These are phyloP conservation scores for Phylloscopus trochilus DNA, from an alignment of 2,113 vertebrate genomes.

Conservation along the genomic window DNA sequence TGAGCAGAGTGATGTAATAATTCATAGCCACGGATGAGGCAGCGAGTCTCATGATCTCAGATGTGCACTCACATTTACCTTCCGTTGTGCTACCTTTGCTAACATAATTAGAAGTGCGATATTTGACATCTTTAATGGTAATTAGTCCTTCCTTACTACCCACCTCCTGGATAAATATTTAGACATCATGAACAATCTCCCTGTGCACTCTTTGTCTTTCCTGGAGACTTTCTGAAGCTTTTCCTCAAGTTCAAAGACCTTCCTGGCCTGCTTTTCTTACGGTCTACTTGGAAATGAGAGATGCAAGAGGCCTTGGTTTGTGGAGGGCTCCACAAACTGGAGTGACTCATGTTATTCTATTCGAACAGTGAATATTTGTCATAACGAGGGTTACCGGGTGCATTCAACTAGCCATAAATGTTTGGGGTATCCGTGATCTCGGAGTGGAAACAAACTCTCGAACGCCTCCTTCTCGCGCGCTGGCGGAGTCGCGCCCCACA, in stretches of 20 bases:
- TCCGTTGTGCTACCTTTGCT: background rate
- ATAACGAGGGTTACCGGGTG: fast-evolving
- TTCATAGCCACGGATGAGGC: background rate
- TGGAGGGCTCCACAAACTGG: background rate
- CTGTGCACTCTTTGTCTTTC: background rate
- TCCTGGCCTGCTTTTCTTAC: background rate
- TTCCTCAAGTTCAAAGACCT: background rate
- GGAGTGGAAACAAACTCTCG: background rate
- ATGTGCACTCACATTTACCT: background rate
- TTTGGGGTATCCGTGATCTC: background rate
- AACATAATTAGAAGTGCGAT: background rate
- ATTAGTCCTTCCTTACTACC: constrained; percentile 1
- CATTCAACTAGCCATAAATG: fast-evolving
- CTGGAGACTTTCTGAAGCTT: constrained; percentile 4
- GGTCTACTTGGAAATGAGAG: fast-evolving
- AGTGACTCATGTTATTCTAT: fast-evolving
- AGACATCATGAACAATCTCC: background rate
- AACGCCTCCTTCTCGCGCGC: background rate
- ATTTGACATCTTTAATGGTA: constrained; percentile 1
- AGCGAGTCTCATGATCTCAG: background rate
- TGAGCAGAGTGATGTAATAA: background rate
- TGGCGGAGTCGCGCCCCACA: fast-evolving
- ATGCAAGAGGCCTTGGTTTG: background rate
- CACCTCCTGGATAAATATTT: constrained; percentile 5
- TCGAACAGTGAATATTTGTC: background rate